phyloP scores from a whole-genome alignment of 2,888 invertebrate genomes.

The Cantharis lateralis region DNA sequence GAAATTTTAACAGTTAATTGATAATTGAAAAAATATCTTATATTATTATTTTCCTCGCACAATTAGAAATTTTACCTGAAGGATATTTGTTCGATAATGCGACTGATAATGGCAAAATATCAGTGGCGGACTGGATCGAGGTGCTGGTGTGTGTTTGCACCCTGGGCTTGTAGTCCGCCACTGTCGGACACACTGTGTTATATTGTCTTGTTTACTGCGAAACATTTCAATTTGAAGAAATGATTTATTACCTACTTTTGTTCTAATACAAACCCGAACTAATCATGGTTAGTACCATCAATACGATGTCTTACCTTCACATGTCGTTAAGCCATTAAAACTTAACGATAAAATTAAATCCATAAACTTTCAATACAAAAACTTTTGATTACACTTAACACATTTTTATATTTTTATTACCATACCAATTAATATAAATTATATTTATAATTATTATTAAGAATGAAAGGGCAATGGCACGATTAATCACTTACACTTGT shows the following conservation, averaged over 20 bases:
- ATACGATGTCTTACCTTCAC: not conserved
- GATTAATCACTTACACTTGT: not conserved
- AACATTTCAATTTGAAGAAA: not conserved
- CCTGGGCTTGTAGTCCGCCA: too few relatives aligned
- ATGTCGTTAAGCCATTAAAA: not conserved
- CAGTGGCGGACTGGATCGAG: too few relatives aligned
- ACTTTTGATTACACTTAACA: not conserved
- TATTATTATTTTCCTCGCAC: not conserved
- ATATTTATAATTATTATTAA: not conserved
- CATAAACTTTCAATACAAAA: not conserved
- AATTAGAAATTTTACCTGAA: not conserved
- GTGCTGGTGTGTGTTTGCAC: too few relatives aligned
- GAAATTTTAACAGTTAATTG: not conserved
- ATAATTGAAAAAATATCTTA: not conserved
- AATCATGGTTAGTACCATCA: not conserved
- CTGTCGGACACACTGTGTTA: not conserved
- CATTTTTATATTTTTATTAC: not conserved
- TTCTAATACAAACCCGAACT: not conserved
- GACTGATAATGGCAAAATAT: not conserved
- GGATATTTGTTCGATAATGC: not conserved
- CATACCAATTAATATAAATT: not conserved
- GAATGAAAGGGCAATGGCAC: not conserved
- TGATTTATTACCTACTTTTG: not conserved
- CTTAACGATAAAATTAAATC: not conserved
- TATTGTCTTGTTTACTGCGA: not conserved